Evolutionary conservation across 1,140 invertebrate species (phyloP).

Genomic region (Drosophila prosaltans): DNA sequence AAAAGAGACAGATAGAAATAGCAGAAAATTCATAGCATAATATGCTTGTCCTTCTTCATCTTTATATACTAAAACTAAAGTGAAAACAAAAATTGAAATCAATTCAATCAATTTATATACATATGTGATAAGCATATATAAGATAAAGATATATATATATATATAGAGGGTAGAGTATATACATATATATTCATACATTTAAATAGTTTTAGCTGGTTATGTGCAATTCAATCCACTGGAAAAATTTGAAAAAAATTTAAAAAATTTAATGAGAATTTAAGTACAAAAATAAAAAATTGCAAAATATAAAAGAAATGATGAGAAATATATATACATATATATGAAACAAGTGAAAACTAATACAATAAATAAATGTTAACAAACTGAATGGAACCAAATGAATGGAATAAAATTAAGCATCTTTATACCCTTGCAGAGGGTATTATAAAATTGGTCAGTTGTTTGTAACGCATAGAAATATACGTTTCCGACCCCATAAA

Average conservation of each 20-base stretch:
- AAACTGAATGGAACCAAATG: too few relatives aligned
- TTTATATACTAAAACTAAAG: conserved; percentile 7
- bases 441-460: too few relatives aligned
- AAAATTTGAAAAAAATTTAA: conserved; percentile 20
- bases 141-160: background rate
- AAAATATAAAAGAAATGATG: background rate
- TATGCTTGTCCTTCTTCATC: background rate
- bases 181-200: conserved; percentile 18
- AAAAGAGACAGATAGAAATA: conserved; percentile 8
- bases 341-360: too few relatives aligned
- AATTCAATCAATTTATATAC: conserved; percentile 2
- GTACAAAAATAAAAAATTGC: background rate
- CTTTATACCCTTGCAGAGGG: too few relatives aligned
- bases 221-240: conserved; percentile 37
- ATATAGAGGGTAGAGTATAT: background rate
- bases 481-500: too few relatives aligned
- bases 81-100: conserved; percentile 6
- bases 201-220: conserved; percentile 14
- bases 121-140: background rate
- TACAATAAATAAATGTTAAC: too few relatives aligned
- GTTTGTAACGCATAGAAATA: too few relatives aligned
- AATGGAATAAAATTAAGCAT: too few relatives aligned
- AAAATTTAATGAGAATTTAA: conserved; percentile 9
- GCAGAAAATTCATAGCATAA: background rate
- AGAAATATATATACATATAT: background rate